phyloP scores from a whole-genome alignment of 37 sponge, comb jelly and placozoan species.

The Petrosia ficiformis region DNA sequence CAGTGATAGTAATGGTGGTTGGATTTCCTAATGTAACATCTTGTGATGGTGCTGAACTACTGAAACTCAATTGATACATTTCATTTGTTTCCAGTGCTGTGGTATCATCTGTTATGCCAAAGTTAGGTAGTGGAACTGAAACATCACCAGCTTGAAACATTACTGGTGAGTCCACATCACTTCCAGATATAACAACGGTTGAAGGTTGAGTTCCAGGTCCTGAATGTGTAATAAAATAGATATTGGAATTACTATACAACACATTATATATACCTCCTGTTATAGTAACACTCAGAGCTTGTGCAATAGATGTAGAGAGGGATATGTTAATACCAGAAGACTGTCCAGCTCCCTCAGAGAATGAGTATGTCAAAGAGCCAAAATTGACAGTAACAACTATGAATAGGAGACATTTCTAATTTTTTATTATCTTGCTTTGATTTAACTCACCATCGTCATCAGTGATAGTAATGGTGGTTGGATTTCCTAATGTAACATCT shows the following conservation, averaged over 20 bases:
- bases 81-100: background rate
- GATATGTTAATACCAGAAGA: background rate
- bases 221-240: background rate
- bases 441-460: conserved; percentile 7
- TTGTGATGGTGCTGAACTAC: background rate
- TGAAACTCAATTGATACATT: background rate
- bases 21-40: background rate
- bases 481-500: background rate
- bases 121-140: background rate
- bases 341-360: background rate
- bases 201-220: background rate
- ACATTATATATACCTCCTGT: no score
- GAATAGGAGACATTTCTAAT: background rate
- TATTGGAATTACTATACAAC: no score
- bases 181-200: background rate
- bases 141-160: background rate
- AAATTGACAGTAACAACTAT: background rate
- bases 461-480: background rate
- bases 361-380: background rate
- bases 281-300: background rate
- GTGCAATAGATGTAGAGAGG: background rate
- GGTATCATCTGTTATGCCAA: conserved; percentile 1
- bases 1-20: background rate
- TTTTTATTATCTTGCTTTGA: no score
- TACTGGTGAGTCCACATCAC: background rate